Percentiles rank a stretch among this genome's conserved stretches.
Evolutionary conservation across 2,113 vertebrate genomes (phyloP).

Genomic region (Clarias batrachus): DNA sequence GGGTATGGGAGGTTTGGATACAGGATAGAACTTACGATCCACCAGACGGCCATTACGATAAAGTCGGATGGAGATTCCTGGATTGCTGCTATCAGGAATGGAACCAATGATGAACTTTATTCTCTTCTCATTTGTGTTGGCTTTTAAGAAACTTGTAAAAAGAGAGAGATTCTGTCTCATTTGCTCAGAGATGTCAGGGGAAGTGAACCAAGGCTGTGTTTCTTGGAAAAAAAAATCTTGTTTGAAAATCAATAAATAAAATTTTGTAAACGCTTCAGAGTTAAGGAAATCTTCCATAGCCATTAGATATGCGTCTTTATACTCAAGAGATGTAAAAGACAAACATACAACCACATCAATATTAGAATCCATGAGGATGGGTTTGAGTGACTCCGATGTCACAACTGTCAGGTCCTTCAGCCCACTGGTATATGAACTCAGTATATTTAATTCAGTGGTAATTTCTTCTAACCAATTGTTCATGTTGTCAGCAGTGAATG

Average conservation of each 20-base stretch:
- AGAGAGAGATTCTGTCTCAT: slow-evolving; percentile 22
- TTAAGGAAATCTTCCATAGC: neutral
- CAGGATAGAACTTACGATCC: neutral
- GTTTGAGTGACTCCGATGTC: neutral
- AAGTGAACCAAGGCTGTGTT: neutral
- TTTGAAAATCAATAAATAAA: neutral
- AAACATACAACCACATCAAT: slow-evolving; percentile 46
- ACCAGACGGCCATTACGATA: neutral
- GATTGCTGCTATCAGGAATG: neutral
- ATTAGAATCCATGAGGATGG: neutral
- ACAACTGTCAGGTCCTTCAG: slow-evolving; percentile 48
- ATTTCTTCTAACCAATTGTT: slow-evolving; percentile 53
- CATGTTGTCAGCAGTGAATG: slow-evolving; percentile 33
- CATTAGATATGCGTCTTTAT: slow-evolving; percentile 39
- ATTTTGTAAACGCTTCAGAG: neutral
- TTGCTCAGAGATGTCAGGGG: neutral
- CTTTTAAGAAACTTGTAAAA: slow-evolving; percentile 11
- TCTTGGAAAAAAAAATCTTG: neutral
- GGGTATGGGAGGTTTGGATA: neutral
- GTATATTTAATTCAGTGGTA: slow-evolving; percentile 43
- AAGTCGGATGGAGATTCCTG: slow-evolving; percentile 14
- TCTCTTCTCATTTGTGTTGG: slow-evolving; percentile 7
- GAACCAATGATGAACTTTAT: slow-evolving; percentile 15
- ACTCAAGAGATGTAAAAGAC: slow-evolving; percentile 54
- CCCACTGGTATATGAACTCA: slow-evolving; percentile 33